Percentiles rank a stretch among this genome's conserved stretches.
Conservation (phyloP, 2,797 vertebrate genomes). For the Alosa sapidissima region DNA sequence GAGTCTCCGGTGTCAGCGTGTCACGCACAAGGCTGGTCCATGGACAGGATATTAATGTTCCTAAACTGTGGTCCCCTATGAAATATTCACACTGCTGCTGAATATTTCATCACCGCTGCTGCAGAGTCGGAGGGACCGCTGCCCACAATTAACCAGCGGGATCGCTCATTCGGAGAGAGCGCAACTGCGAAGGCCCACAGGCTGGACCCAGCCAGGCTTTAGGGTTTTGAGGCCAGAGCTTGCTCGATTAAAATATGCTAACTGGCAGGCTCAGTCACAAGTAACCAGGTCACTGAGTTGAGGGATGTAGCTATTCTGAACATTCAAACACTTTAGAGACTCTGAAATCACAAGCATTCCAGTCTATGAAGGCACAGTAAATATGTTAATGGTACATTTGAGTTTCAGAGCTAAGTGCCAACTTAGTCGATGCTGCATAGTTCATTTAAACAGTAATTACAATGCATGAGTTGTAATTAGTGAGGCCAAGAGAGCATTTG, state of each 20-base stretch:
- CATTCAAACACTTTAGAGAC: background rate
- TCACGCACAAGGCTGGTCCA: background rate
- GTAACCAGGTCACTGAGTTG: background rate
- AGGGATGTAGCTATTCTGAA: background rate
- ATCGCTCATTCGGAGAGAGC: background rate
- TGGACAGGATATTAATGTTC: constrained; percentile 56
- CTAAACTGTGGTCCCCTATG: constrained; percentile 58
- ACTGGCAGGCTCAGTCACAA: background rate
- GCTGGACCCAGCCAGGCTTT: background rate
- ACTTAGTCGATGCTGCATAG: background rate
- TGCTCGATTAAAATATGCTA: background rate
- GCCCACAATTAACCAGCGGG: constrained; percentile 41
- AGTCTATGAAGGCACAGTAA: background rate
- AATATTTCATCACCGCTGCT: constrained; percentile 68
- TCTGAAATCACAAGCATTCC: background rate
- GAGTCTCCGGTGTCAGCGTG: constrained; percentile 36
- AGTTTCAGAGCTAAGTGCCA: background rate
- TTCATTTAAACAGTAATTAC: background rate
- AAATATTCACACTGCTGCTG: constrained; percentile 71
- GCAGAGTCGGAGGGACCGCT: constrained; percentile 52
- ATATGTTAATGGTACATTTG: background rate
- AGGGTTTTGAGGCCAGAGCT: background rate
- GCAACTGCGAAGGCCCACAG: constrained; percentile 36
- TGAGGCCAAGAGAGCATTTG: background rate
- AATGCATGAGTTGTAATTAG: background rate